These are phyloP conservation scores for Oncorhynchus kisutch DNA, from an alignment of 2,113 vertebrate species.

Conservation along the genomic window DNA sequence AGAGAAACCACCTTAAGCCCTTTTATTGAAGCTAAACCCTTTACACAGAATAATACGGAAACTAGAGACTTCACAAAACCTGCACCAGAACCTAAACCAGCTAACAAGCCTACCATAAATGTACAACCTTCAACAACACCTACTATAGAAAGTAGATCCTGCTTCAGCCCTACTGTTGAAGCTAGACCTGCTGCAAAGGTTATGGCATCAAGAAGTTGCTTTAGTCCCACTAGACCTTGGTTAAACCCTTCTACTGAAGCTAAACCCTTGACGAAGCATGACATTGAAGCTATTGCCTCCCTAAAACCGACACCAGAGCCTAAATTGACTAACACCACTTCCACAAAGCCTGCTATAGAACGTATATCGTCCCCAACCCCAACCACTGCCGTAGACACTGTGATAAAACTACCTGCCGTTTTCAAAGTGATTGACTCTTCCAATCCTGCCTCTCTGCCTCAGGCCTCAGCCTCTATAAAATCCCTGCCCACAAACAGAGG, in stretches of 20 bases:
- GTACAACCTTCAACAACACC: slow-evolving; percentile 11
- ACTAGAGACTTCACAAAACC: slow-evolving; percentile 27
- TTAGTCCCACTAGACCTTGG: too few species aligned
- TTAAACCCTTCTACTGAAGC: background rate
- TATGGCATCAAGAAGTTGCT: too few species aligned
- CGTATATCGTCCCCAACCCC: slow-evolving; percentile 29
- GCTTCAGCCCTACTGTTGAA: slow-evolving; percentile 11
- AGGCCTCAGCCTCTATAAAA: slow-evolving; percentile 64
- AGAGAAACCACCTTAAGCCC: background rate
- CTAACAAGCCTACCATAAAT: slow-evolving; percentile 19
- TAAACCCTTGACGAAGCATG: background rate
- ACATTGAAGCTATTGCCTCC: background rate
- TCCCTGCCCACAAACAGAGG: slow-evolving; percentile 57
- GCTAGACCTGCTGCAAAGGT: background rate
- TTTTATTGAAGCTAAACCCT: background rate
- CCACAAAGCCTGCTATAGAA: slow-evolving; percentile 34
- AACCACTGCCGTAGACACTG: slow-evolving; percentile 54
- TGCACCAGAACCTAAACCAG: slow-evolving; percentile 3
- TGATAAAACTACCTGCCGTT: slow-evolving; percentile 53
- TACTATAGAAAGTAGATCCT: background rate
- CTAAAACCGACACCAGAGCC: slow-evolving; percentile 10
- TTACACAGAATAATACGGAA: slow-evolving; percentile 9
- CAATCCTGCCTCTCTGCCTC: slow-evolving; percentile 68
- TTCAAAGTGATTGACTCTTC: slow-evolving; percentile 62
- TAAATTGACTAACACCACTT: slow-evolving; percentile 21